Evolutionary conservation across 1,140 invertebrate species (phyloP).

Genomic region (Triops longicaudatus): DNA sequence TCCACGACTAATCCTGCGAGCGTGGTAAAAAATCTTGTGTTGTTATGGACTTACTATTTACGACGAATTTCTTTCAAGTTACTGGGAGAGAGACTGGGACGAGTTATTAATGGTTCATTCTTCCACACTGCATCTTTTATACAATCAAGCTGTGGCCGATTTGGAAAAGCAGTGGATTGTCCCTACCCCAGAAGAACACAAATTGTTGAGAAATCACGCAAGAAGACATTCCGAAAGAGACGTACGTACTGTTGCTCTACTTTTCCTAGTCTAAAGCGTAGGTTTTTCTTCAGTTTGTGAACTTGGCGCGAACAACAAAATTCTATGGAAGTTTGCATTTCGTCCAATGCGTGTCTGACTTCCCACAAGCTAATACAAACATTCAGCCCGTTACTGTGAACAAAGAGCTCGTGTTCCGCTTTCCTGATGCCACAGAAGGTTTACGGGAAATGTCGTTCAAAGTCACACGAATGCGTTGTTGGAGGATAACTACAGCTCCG

Average conservation of each 20-base stretch:
- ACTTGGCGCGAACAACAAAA: slow-evolving; percentile 65
- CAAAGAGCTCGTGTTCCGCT: slow-evolving; percentile 63
- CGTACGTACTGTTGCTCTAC: slow-evolving; percentile 42
- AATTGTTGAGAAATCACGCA: slow-evolving; percentile 59
- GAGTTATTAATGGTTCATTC: slow-evolving; percentile 66
- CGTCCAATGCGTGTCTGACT: slow-evolving; percentile 63
- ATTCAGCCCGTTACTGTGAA: slow-evolving; percentile 64
- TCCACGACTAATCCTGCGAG: not conserved
- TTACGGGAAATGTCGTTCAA: slow-evolving; percentile 74
- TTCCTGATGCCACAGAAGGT: slow-evolving; percentile 42
- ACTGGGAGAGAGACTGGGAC: slow-evolving; percentile 81
- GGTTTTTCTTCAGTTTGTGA: slow-evolving; percentile 60
- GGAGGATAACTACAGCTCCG: slow-evolving; percentile 83
- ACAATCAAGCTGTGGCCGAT: slow-evolving; percentile 77
- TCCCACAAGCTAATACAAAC: slow-evolving; percentile 56
- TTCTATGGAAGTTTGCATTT: slow-evolving; percentile 87
- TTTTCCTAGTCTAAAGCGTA: slow-evolving; percentile 17
- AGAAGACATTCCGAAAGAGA: slow-evolving; percentile 69
- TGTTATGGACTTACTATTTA: not conserved
- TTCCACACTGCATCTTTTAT: slow-evolving; percentile 75
- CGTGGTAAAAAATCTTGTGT: not conserved
- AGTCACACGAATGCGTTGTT: slow-evolving; percentile 90
- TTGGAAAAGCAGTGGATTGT: slow-evolving; percentile 76
- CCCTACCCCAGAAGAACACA: slow-evolving; percentile 56
- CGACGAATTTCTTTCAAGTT: slow-evolving; percentile 49